These are phyloP conservation scores for Neolamprologus tretocephalus DNA, from an alignment of 2,113 vertebrate species.

Conservation along the genomic window DNA sequence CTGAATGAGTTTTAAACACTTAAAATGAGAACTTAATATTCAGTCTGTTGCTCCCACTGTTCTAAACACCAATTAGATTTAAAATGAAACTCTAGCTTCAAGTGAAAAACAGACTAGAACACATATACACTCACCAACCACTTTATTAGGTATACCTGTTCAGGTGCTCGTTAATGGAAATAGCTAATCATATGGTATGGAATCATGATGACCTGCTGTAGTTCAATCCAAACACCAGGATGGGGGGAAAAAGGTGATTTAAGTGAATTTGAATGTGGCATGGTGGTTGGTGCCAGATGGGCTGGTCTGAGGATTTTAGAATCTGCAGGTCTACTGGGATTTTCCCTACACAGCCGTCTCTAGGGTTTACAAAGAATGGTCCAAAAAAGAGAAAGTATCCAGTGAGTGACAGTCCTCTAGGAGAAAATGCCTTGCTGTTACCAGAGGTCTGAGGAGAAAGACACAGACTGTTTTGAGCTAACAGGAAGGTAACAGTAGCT, in stretches of 20 bases:
- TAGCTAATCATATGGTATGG: not conserved
- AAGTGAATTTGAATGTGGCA: not conserved
- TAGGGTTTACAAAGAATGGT: not conserved
- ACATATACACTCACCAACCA: not conserved
- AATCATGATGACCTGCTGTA: not conserved
- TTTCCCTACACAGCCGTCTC: not conserved
- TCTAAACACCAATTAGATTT: not conserved
- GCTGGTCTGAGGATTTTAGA: not conserved
- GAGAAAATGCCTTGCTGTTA: not conserved
- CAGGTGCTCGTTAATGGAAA: fast-evolving
- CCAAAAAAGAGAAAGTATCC: not conserved
- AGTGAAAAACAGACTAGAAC: not conserved
- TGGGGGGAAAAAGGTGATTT: fast-evolving
- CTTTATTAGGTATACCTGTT: not conserved
- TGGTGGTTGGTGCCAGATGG: not conserved
- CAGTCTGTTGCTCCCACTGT: not conserved
- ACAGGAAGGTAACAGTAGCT: not conserved
- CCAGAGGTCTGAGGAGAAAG: not conserved
- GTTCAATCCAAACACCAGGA: not conserved
- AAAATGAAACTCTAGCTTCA: not conserved
- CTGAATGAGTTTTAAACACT: not conserved
- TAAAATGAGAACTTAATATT: not conserved
- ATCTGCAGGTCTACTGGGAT: not conserved
- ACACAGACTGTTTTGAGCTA: not conserved
- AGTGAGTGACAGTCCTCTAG: not conserved